Base-by-base conservation (phyloP, 2,888 invertebrate genomes). In the Chloromyia formosa region DNA sequence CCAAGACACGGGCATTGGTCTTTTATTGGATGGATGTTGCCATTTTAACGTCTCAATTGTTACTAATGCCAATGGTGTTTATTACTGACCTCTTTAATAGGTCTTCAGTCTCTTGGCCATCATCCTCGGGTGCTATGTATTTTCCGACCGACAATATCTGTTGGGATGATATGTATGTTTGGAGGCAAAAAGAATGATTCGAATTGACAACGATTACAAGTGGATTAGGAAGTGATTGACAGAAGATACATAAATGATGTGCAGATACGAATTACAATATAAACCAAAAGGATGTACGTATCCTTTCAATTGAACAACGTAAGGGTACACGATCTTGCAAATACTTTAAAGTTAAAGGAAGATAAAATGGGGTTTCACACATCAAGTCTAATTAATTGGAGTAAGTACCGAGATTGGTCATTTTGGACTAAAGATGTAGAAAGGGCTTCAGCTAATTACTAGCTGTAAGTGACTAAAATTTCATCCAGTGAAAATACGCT, bases 1-100 rank as follows among this genome's bases (percentile, higher is more conserved):
- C 20, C 12, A 61, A 23, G 66, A 40, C n/a, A 45, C 22, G 14
- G 72, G 54, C 40, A 58, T 64, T 61, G 62, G 73, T 45, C 69
- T 66, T 74, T 75, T 69, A 42, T 75, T 64, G 66, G 23, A 56
- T 20, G 22, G 73, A 62, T 22, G 35, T 60, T 16, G 68, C 72
- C 71, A 76, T 76, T 76, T 74, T 73, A 76, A 74, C 74, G 76
- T 76, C 74, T 76, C 72, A 74, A 76, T 76, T 76, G 76, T 74
- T 76, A 66, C 74, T 72, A 74, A 74, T 76, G 71, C 69, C 56
- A 69, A 61, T 62, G 54, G 60, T 60, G 69, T 49, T 35, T 69
- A 62, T 58, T 49, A 49, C 75, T 71, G 71, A 58, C 71, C 71
- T 40, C 71, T 54, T 71, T 42, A 71, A 58, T 58, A 58, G 58